These are phyloP conservation scores for Ictalurus furcatus DNA, from an alignment of 2,113 vertebrate genomes.

Conservation along the genomic window DNA sequence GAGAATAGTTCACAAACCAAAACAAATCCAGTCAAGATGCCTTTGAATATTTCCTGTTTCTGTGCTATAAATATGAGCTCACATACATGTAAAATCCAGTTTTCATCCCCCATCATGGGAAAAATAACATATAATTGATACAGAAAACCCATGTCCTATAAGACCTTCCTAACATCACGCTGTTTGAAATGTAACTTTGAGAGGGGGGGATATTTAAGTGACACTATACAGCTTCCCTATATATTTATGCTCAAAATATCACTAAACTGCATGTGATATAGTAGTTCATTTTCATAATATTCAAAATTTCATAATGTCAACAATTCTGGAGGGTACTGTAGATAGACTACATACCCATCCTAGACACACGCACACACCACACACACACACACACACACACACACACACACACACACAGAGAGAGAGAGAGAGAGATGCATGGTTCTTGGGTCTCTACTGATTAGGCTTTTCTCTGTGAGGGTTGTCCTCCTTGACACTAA, in stretches of 20 bases:
- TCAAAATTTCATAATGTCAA: background rate
- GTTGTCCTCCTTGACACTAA: conserved; percentile 38
- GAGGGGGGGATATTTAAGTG: background rate
- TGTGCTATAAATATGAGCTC: background rate
- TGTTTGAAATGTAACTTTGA: background rate
- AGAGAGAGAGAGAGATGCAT: background rate
- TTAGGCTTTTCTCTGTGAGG: conserved; percentile 16
- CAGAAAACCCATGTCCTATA: background rate
- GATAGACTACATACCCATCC: background rate
- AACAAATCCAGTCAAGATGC: background rate
- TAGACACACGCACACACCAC: background rate
- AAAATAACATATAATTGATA: background rate
- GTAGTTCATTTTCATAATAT: background rate
- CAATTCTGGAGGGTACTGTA: background rate
- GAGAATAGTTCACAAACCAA: background rate
- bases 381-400: background rate
- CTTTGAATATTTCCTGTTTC: background rate
- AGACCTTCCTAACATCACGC: background rate
- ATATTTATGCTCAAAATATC: background rate
- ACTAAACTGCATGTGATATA: background rate
- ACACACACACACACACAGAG: background rate
- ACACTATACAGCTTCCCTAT: background rate
- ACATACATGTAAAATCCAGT: background rate
- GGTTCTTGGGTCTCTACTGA: conserved; percentile 6
- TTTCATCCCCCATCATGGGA: background rate